These are phyloP conservation scores for Dicentrarchus labrax DNA, from an alignment of 2,113 vertebrate genomes.

Conservation along the genomic window DNA sequence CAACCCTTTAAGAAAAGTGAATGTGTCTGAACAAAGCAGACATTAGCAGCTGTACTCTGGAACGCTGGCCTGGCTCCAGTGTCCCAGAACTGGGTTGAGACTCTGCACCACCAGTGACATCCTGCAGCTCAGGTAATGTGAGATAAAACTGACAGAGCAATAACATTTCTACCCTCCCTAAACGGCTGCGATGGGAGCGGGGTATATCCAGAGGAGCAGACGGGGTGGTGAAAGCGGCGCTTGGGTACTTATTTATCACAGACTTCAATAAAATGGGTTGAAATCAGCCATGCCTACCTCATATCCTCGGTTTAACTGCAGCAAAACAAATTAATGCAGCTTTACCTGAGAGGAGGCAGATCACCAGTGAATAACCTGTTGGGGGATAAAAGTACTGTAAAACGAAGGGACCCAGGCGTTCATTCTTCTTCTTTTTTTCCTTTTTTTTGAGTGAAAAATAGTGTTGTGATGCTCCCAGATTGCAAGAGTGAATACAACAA, in stretches of 20 bases:
- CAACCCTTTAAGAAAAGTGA: not conserved
- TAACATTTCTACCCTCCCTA: conserved; percentile 65
- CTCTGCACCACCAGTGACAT: conserved; percentile 44
- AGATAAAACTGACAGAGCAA: conserved; percentile 76
- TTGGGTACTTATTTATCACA: conserved; percentile 66
- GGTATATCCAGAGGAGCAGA: conserved; percentile 65
- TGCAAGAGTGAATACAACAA: conserved; percentile 66
- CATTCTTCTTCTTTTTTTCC: conserved; percentile 1
- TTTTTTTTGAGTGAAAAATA: conserved; percentile 55
- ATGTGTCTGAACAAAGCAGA: conserved; percentile 42
- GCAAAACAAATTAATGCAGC: conserved; percentile 56
- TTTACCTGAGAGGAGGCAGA: conserved; percentile 48
- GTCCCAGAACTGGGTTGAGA: conserved; percentile 44
- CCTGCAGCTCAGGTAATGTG: conserved; percentile 70
- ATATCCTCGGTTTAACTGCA: conserved; percentile 49
- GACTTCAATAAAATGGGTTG: conserved; percentile 53
- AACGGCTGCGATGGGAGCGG: conserved; percentile 54
- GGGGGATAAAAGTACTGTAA: conserved; percentile 52
- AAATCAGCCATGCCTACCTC: conserved; percentile 46
- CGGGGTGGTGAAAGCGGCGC: conserved; percentile 41
- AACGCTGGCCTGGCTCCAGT: conserved; percentile 35
- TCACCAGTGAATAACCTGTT: conserved; percentile 57
- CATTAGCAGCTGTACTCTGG: conserved; percentile 34
- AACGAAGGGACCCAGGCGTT: conserved; percentile 19
- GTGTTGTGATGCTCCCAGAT: conserved; percentile 72